Base-by-base conservation (phyloP, 2,113 vertebrate genomes). In the Periophthalmodon schlosseri region DNA sequence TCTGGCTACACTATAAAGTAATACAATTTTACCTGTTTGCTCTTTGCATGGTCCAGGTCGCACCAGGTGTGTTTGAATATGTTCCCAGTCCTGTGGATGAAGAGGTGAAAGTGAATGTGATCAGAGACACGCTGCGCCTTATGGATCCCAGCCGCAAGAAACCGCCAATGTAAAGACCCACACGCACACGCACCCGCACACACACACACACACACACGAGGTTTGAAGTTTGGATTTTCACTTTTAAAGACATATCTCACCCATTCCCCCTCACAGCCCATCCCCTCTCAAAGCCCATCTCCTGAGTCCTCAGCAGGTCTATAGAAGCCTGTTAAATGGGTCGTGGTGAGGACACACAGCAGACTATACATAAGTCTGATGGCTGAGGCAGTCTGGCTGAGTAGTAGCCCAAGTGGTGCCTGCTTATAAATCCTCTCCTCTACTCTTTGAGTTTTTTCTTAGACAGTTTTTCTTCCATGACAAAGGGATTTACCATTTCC, bases 1-100 rank as follows among this genome's bases (percentile, higher is more conserved):
- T 50, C 0, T 18, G 15, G 15, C 16, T 50, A 16, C 49, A 50
- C 14, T 16, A 16, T 50, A 50, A 16, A 16, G 49, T 16, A 3
- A 52, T 20, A 16, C 8, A 18, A 64, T 36, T 9, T 64, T 20
- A 20, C 28, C 28, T 63, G 15, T 28, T 64, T 64, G 28, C 14
- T 20, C 15, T 69, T 5, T 56, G 44, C 72, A 28, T 67, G 14
- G 87, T 87, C 57, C 90, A 99, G 98, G 94, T 98, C 58, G 93
- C 97, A 84, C 95, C 98, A 9, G 97, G 98, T 47, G 96, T 99
- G 0, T 96, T 94, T 89, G 95, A 97, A 73, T 96, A 95, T 0
- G 94, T 99, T 20, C 96, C 96, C 39, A 99, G 98, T 88, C 94
- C 95, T 0, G 98, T 99, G 0, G 98, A 99, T 65, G 95, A 98